Conservation (phyloP, 2,113 vertebrate species). For the Entosphenus tridentatus region DNA sequence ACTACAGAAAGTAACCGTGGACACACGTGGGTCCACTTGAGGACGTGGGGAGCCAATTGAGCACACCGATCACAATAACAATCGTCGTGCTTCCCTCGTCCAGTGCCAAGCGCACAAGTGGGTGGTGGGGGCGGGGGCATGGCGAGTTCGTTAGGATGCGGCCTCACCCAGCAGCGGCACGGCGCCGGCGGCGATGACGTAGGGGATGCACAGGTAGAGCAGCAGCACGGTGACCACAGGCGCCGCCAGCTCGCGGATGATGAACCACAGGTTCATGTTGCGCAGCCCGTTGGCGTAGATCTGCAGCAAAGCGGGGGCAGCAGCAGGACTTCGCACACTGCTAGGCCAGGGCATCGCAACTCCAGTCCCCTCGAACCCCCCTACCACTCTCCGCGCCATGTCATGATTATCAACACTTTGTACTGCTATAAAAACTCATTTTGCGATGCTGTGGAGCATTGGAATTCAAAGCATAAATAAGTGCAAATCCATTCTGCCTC, state of each 20-base stretch:
- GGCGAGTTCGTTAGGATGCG: no score
- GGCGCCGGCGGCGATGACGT: slow-evolving; percentile 61
- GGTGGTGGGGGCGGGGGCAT: no score
- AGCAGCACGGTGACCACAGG: slow-evolving; percentile 78
- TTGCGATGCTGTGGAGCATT: no score
- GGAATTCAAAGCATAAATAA: no score
- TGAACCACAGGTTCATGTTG: slow-evolving; percentile 93
- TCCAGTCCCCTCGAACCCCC: no score
- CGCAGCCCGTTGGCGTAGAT: slow-evolving; percentile 95
- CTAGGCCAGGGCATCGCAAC: no score
- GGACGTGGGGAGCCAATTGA: not conserved
- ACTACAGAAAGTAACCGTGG: no score
- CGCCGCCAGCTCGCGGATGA: slow-evolving; percentile 68
- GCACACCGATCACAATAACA: not conserved
- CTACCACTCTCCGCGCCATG: no score
- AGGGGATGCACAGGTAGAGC: slow-evolving; percentile 72
- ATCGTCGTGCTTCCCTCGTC: not conserved
- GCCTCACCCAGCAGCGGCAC: slow-evolving; percentile 61
- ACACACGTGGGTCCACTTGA: not conserved
- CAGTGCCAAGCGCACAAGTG: no score
- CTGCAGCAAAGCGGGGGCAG: slow-evolving; percentile 14
- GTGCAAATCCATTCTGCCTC: no score
- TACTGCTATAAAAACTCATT: no score
- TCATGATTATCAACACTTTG: no score
- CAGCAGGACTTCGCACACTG: not conserved